These are phyloP conservation scores for Drosophila sechellia DNA, from an alignment of 1,140 invertebrate species.

Conservation along the genomic window DNA sequence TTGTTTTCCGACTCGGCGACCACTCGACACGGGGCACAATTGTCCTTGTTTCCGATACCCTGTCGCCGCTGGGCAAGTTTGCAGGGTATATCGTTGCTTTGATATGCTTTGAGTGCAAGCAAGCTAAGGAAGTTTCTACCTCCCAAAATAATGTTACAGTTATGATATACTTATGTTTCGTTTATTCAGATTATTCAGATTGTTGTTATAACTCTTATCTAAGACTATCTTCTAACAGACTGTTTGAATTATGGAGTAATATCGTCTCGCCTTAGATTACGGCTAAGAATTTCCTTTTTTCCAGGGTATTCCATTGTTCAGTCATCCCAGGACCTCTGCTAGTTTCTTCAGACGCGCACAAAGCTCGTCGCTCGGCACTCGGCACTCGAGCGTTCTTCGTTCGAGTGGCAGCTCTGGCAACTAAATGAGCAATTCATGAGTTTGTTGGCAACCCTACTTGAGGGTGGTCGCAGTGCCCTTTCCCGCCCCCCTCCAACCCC, in stretches of 20 bases:
- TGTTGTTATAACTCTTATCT: no score
- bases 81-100: neutral
- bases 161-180: no score
- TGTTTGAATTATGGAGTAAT: no score
- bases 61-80: neutral
- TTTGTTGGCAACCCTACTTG: constrained; percentile 77
- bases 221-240: no score
- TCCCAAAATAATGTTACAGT: no score
- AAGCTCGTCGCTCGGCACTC: constrained; percentile 34
- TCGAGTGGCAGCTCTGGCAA: constrained; percentile 70
- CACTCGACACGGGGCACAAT: constrained; percentile 63
- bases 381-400: constrained; percentile 60
- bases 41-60: constrained; percentile 68
- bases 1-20: constrained; percentile 67
- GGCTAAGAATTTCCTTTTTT: neutral
- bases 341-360: constrained; percentile 26
- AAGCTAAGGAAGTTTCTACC: no score
- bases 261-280: no score
- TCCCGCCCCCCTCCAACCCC: neutral
- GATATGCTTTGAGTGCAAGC: no score
- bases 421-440: constrained; percentile 82
- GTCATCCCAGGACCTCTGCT: neutral
- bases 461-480: constrained; percentile 22
- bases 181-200: no score
- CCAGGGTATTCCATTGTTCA: constrained; percentile 9